phyloP scores from a whole-genome alignment of 2,113 vertebrate species.

The Apteryx mantelli region DNA sequence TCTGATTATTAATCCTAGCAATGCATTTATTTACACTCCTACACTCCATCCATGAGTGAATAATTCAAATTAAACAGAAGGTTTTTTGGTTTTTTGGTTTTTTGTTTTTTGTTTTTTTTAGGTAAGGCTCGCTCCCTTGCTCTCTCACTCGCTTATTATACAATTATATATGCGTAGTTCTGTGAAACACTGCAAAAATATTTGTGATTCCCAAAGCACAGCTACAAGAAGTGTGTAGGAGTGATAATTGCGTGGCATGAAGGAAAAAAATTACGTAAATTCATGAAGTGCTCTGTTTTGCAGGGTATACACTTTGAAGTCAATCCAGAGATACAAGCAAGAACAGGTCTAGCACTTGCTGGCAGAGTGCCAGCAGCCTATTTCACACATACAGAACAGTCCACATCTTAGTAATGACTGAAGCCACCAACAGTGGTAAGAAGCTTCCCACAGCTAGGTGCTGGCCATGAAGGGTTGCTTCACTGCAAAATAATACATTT shows the following conservation, averaged over 20 bases:
- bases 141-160: neutral
- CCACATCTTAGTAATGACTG: neutral
- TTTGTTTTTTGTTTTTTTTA: neutral
- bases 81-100: too few species aligned
- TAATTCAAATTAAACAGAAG: conserved; percentile 27
- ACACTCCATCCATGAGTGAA: neutral
- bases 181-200: conserved; percentile 65
- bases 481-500: neutral
- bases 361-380: neutral
- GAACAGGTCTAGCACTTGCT: neutral
- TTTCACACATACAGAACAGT: neutral
- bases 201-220: conserved; percentile 56
- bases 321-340: neutral
- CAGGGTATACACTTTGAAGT: neutral
- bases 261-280: conserved; percentile 17
- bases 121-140: neutral
- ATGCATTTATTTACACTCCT: conserved; percentile 37
- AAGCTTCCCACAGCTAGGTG: neutral
- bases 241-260: conserved; percentile 46
- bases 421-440: neutral
- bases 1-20: neutral
- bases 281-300: neutral
- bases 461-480: neutral
- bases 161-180: conserved; percentile 28
- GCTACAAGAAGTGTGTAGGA: conserved; percentile 61